These are phyloP conservation scores for Labeo catla DNA, from an alignment of 2,113 vertebrate genomes.

Conservation along the genomic window DNA sequence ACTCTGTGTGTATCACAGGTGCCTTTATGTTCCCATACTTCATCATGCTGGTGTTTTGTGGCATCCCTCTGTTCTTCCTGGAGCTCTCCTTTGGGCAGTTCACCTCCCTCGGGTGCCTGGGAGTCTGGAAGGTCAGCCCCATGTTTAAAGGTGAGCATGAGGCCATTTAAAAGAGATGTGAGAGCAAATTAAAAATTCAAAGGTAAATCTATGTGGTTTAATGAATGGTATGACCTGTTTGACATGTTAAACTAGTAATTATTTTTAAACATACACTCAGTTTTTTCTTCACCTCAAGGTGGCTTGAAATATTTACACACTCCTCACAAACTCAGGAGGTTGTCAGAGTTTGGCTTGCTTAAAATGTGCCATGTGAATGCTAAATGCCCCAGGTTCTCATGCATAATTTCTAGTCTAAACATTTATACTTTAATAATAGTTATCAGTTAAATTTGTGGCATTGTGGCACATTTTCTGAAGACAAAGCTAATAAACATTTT, in stretches of 20 bases:
- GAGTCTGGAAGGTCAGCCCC: conserved; percentile 97
- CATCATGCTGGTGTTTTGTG: conserved; percentile 98
- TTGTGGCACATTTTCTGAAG: neutral
- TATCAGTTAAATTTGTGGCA: neutral
- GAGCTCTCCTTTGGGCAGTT: conserved; percentile 98
- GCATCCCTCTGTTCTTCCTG: conserved; percentile 97
- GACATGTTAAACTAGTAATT: neutral
- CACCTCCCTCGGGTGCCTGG: conserved; percentile 93
- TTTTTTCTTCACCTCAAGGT: neutral
- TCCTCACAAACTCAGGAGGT: neutral
- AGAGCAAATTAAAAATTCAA: neutral
- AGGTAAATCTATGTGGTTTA: neutral
- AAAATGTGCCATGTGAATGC: neutral
- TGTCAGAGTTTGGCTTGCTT: too few relatives aligned
- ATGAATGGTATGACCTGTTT: neutral
- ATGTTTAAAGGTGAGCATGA: conserved; percentile 96
- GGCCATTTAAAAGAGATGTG: neutral
- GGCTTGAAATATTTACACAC: neutral
- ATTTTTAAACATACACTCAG: neutral
- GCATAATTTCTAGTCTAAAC: neutral
- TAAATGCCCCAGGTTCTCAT: neutral
- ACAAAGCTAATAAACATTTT: too few relatives aligned
- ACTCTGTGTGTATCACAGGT: conserved; percentile 72
- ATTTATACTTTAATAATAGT: neutral
- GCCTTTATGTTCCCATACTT: conserved; percentile 99